Evolutionary conservation across 92 coral and sea anemone species (phyloP), one percentile per base, ranked within the genome.

Genomic region (Muricea muricata): DNA sequence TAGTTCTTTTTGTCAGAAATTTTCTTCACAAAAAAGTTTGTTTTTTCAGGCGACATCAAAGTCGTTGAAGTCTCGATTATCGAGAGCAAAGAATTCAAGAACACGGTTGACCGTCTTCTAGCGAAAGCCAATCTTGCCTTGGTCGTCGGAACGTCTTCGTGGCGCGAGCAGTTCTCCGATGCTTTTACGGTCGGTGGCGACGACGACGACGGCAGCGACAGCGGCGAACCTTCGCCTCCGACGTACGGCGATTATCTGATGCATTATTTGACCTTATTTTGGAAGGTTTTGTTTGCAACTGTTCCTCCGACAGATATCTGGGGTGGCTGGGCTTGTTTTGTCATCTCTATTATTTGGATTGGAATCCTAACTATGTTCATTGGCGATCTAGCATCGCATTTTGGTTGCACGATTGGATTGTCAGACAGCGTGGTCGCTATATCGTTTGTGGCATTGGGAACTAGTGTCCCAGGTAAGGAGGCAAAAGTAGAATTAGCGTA

Each of bases 311-410:
- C 98, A 5, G 98, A 93, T 75, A 90, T 93, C 50, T 92, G 98
- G 99, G 92, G 99, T 42, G 99, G 99, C 6, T 97, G 98, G 98
- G 98, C 98, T 0, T 94, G 98, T 80, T 97, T 97, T 63, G 83
- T 82, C 50, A 93, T 91, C 8, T 94, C 99, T 29, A 94, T 97
- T 48, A 40, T 82, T 56, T 87, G 93, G 93, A 94, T 97, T 87
- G 99, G 99, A 21, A 73, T 97, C 33, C 85, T 97, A 78, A 97
- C 99, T 17, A 94, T 93, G 83, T 84, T 94, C 76, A 86, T 97
- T 45, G 99, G 99, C 48, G 99, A 97, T 58, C 14, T 97, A 5
- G 99, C 99, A 9, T 94, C 99, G 1, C 98, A 94, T 86, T 97
- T 97, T 85, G 99, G 99, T 56, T 97, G 99, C 45, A 94, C 98